Conservation (phyloP, 2,797 vertebrate species). For the Gambelia wislizenii region DNA sequence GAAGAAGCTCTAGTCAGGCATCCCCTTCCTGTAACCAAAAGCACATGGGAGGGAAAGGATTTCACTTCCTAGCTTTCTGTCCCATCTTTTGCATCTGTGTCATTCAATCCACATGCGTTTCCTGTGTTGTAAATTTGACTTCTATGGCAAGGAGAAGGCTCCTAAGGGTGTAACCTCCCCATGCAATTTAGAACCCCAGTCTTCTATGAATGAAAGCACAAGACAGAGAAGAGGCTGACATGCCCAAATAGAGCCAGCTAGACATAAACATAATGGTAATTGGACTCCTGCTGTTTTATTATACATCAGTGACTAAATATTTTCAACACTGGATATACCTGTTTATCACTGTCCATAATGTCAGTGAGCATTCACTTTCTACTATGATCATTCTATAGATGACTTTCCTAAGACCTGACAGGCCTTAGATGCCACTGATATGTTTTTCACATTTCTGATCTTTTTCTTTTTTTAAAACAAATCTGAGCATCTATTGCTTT, state of each 20-base stretch:
- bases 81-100: background rate
- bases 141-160: background rate
- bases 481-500: background rate
- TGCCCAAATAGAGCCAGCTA: background rate
- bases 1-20: background rate
- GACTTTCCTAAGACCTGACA: background rate
- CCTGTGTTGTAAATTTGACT: background rate
- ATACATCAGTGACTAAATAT: background rate
- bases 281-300: background rate
- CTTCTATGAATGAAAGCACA: background rate
- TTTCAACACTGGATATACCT: background rate
- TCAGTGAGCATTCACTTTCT: background rate
- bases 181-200: background rate
- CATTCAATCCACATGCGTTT: no score
- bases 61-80: background rate
- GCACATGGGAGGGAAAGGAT: no score
- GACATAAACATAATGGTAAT: background rate
- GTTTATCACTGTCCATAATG: background rate
- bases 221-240: background rate
- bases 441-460: background rate
- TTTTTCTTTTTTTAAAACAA: background rate
- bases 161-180: background rate
- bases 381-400: background rate
- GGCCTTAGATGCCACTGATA: background rate
- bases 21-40: background rate